These are phyloP conservation scores for Todus mexicanus DNA, from an alignment of 2,797 vertebrate species.

Conservation along the genomic window DNA sequence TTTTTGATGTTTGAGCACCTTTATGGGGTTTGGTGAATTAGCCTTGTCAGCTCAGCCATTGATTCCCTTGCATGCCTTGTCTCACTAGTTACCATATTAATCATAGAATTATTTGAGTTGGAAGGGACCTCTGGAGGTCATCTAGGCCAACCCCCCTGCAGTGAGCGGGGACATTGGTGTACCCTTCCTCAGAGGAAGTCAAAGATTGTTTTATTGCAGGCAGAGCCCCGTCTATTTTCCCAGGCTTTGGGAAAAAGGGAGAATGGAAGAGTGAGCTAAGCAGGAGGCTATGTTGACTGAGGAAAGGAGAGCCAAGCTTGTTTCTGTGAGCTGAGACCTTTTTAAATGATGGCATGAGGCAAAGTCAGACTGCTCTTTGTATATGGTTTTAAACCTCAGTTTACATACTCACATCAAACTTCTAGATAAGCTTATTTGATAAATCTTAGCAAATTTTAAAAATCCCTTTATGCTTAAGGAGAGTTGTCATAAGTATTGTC, in stretches of 20 bases:
- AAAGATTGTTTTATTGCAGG: neutral
- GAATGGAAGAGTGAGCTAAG: neutral
- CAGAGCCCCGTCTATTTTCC: neutral
- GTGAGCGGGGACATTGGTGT: too few relatives aligned
- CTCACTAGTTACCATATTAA: neutral
- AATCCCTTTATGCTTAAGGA: constrained; percentile 17
- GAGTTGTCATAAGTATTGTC: constrained; percentile 27
- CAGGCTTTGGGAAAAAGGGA: neutral
- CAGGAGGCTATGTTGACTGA: neutral
- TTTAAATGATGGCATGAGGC: neutral
- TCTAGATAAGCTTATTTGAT: neutral
- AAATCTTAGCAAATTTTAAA: neutral
- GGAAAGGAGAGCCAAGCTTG: neutral
- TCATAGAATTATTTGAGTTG: too few relatives aligned
- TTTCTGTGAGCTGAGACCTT: neutral
- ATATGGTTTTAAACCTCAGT: neutral
- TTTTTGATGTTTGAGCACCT: neutral
- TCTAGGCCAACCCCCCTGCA: too few relatives aligned
- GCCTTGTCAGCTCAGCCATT: neutral
- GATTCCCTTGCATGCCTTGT: neutral
- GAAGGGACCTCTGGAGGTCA: too few relatives aligned
- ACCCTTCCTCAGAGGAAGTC: neutral
- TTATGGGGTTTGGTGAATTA: neutral
- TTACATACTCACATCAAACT: neutral
- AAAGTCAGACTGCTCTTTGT: neutral